A percentile compares a stretch with the other conserved stretches of the same genome.
phyloP scores from a whole-genome alignment of 2,888 invertebrate genomes.

The Pristionchus entomophagus region DNA sequence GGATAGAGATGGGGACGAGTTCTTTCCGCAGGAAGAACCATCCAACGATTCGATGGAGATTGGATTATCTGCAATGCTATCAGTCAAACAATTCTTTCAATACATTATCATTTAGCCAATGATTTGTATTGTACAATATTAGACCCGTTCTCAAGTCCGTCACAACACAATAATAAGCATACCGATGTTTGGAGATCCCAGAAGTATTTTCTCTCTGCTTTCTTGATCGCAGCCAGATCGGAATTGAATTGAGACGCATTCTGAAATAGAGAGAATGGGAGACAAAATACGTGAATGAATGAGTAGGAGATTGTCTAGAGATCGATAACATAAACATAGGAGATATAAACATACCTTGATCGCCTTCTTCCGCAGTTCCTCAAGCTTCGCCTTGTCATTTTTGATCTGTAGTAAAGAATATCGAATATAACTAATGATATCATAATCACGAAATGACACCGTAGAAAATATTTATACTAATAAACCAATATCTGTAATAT shows the following conservation, averaged over 20 bases:
- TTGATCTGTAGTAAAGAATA: constrained; percentile 56
- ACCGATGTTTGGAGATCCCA: constrained; percentile 89
- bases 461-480: no score
- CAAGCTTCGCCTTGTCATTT: constrained; percentile 75
- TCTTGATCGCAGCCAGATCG: constrained; percentile 85
- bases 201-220: constrained; percentile 86
- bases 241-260: constrained; percentile 84
- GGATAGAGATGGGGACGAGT: constrained; percentile 82
- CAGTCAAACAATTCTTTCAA: background rate
- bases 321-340: constrained; percentile 12
- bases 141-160: background rate
- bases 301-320: background rate
- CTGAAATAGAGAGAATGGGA: constrained; percentile 73
- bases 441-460: no score
- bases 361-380: constrained; percentile 86
- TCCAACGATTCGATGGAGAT: constrained; percentile 56
- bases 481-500: no score
- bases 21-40: constrained; percentile 51
- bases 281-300: background rate
- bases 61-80: constrained; percentile 63
- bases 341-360: constrained; percentile 78
- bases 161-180: background rate
- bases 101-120: background rate
- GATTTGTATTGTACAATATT: no score
- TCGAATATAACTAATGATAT: background rate